A percentile compares a stretch with the other conserved stretches of the same genome.
Evolutionary conservation across 2,797 vertebrate genomes (phyloP).

Genomic region (Poliocrania exsul): DNA sequence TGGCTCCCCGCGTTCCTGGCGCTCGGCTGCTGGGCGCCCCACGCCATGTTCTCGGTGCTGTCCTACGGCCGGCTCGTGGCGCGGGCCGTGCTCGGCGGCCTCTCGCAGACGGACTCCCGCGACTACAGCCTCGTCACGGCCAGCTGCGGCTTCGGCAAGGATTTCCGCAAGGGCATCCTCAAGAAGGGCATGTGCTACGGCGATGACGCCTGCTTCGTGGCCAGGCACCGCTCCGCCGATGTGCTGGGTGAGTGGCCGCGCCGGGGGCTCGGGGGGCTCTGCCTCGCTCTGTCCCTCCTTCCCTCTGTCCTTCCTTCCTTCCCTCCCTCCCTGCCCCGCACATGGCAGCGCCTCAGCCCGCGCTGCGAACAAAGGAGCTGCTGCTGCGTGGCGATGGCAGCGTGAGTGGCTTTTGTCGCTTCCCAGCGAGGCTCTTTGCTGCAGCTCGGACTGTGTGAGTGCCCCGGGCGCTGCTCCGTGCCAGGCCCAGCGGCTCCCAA

Average conservation of each 20-base stretch:
- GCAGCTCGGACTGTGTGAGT: not conserved
- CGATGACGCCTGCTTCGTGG: conserved; percentile 95
- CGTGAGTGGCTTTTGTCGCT: not conserved
- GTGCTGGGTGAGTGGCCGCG: conserved; percentile 86
- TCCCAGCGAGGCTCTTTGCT: not conserved
- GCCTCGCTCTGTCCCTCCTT: not conserved
- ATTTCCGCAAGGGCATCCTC: conserved; percentile 96
- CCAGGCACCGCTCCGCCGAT: conserved; percentile 88
- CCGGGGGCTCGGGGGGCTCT: not conserved
- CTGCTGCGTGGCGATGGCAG: not conserved
- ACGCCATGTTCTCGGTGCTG: conserved; percentile 95
- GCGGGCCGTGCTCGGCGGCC: conserved; percentile 94
- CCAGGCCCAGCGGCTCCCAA: not conserved
- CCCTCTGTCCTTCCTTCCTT: too few species aligned
- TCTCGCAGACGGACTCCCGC: conserved; percentile 94
- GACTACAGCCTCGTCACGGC: conserved; percentile 97
- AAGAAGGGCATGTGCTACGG: conserved; percentile 99
- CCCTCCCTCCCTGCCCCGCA: not conserved
- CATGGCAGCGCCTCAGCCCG: not conserved
- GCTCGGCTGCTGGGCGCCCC: conserved; percentile 75
- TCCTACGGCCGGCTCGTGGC: conserved; percentile 95
- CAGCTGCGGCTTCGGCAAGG: conserved; percentile 95
- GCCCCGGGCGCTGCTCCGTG: not conserved
- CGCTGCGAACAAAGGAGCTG: not conserved
- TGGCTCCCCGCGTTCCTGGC: conserved; percentile 73